Conservation (phyloP, 1,140 invertebrate genomes). For the Teleogryllus occipitalis region DNA sequence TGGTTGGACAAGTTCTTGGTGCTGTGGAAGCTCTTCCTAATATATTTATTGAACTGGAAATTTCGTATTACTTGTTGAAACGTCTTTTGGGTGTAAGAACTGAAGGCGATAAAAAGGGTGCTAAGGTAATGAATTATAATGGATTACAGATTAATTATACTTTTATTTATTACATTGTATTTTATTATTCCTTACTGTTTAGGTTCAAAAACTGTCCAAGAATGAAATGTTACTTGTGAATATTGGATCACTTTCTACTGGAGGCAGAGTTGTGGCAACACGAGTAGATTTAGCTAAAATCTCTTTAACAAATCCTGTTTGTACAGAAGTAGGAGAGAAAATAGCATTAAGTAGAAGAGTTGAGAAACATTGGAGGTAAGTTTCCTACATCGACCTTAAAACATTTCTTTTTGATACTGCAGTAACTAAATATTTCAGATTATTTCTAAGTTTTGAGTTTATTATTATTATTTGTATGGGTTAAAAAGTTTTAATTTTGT, state of each 20-base stretch:
- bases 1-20: conserved; percentile 98
- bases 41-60: conserved; percentile 97
- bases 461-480: background rate
- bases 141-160: background rate
- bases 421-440: background rate
- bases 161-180: conserved; percentile 11
- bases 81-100: conserved; percentile 93
- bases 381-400: background rate
- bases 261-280: conserved; percentile 90
- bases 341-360: conserved; percentile 95
- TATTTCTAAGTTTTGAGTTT: background rate
- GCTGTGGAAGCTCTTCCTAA: conserved; percentile 92
- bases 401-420: background rate
- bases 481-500: background rate
- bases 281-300: conserved; percentile 98
- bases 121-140: conserved; percentile 59
- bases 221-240: conserved; percentile 94
- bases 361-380: conserved; percentile 96
- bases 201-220: conserved; percentile 80
- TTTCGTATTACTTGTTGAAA: conserved; percentile 94
- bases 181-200: conserved; percentile 24
- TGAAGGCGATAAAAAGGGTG: conserved; percentile 97
- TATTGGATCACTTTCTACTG: conserved; percentile 97
- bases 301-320: conserved; percentile 92
- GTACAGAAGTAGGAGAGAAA: conserved; percentile 97